Conservation (phyloP, 1,140 invertebrate species). For the Rhagoletis pomonella region DNA sequence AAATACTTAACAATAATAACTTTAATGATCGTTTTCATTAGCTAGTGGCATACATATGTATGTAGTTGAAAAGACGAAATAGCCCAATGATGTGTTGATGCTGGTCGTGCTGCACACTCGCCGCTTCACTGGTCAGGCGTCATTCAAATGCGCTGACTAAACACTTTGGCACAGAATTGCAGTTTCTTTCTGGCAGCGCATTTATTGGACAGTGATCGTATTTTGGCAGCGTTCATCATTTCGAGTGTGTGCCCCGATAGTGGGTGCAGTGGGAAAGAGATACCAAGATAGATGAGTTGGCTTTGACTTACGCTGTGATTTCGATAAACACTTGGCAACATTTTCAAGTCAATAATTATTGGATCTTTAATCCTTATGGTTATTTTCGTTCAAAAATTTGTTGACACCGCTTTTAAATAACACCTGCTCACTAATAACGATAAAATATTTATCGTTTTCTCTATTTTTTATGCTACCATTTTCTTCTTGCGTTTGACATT, state of each 20-base stretch:
- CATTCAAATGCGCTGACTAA: constrained; percentile 24
- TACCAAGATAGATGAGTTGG: background rate
- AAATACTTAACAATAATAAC: constrained; percentile 21
- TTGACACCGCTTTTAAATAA: too few species aligned
- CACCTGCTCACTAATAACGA: too few species aligned
- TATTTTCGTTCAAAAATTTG: too few species aligned
- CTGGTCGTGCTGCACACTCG: background rate
- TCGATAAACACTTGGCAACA: constrained; percentile 35
- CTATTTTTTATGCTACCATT: too few species aligned
- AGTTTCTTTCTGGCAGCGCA: background rate
- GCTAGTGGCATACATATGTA: background rate
- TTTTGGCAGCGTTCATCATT: constrained; percentile 4
- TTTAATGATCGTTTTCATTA: constrained; percentile 30
- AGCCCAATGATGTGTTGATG: background rate
- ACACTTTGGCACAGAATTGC: background rate
- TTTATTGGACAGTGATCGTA: background rate
- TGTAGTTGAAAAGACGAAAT: background rate
- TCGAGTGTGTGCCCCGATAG: background rate
- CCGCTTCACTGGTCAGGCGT: background rate
- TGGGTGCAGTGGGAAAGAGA: background rate
- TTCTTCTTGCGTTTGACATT: too few species aligned
- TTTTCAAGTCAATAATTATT: background rate
- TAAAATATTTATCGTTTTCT: too few species aligned
- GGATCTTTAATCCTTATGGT: background rate
- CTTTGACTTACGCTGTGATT: background rate